Evolutionary conservation across 2,888 invertebrate genomes (phyloP).

Genomic region (Zhengitettix transpicula): DNA sequence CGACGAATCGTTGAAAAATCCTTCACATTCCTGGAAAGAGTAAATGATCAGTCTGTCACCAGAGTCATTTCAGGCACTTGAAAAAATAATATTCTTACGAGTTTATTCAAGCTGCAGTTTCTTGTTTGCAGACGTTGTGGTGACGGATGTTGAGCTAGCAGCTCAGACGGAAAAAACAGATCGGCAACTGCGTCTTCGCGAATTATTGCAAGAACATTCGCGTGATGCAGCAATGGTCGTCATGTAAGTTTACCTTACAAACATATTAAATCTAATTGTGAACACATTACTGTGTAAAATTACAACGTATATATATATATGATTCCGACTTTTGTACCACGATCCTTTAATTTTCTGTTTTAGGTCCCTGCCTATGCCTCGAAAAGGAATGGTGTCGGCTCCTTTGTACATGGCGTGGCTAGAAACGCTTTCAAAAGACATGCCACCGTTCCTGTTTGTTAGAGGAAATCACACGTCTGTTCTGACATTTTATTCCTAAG

Average conservation of each 20-base stretch:
- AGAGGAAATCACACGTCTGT: conserved; percentile 80
- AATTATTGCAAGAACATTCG: conserved; percentile 77
- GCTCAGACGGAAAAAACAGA: conserved; percentile 73
- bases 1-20: no score
- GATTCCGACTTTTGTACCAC: no score
- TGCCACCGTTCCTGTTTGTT: conserved; percentile 78
- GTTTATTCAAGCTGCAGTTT: background rate
- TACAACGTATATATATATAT: no score
- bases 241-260: conserved; percentile 54
- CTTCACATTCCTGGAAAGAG: no score
- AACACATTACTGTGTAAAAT: no score
- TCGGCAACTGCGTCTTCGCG: conserved; percentile 77
- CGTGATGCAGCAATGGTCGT: conserved; percentile 75
- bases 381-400: conserved; percentile 64
- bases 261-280: background rate
- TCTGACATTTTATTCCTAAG: conserved; percentile 71
- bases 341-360: background rate
- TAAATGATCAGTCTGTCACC: no score
- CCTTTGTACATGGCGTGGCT: conserved; percentile 94
- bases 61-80: no score
- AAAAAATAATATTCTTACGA: background rate
- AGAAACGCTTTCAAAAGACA: conserved; percentile 71
- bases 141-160: conserved; percentile 55
- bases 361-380: conserved; percentile 13
- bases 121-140: conserved; percentile 35